Conservation (phyloP, 1,140 invertebrate genomes). For the Bombus polaris region DNA sequence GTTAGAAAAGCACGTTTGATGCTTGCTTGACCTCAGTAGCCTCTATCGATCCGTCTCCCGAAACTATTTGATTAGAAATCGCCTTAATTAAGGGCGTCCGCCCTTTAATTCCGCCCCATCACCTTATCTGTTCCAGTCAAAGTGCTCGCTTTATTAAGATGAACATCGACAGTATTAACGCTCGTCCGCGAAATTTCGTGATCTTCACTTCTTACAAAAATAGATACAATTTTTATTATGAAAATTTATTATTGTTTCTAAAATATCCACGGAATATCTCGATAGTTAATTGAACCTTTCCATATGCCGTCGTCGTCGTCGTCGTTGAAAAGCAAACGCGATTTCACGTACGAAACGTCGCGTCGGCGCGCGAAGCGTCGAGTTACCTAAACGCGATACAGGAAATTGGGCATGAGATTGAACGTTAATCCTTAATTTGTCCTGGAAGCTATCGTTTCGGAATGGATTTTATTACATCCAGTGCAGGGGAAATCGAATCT, state of each 20-base stretch:
- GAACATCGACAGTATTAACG: background rate
- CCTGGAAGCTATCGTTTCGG: slow-evolving; percentile 38
- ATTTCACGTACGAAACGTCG: background rate
- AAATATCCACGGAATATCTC: no score
- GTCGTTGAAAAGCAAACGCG: background rate
- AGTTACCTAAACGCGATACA: background rate
- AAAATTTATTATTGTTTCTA: no score
- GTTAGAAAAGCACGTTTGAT: slow-evolving; percentile 6
- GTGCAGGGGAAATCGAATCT: slow-evolving; percentile 9
- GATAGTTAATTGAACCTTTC: no score
- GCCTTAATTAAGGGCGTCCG: slow-evolving; percentile 55
- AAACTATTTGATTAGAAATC: slow-evolving; percentile 59
- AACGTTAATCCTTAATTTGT: slow-evolving; percentile 51
- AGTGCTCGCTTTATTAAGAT: slow-evolving; percentile 21
- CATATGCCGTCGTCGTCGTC: no score
- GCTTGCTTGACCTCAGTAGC: slow-evolving; percentile 26
- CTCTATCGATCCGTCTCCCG: background rate
- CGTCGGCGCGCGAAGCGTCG: no score
- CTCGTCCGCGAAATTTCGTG: background rate
- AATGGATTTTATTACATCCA: slow-evolving; percentile 43
- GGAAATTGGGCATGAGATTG: slow-evolving; percentile 43
- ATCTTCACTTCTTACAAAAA: no score
- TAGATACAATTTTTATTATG: no score
- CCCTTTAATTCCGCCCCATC: slow-evolving; percentile 36
- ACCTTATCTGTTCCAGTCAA: slow-evolving; percentile 31